phyloP scores from a whole-genome alignment of 1,140 invertebrate species.

The Heliconius nattereri region DNA sequence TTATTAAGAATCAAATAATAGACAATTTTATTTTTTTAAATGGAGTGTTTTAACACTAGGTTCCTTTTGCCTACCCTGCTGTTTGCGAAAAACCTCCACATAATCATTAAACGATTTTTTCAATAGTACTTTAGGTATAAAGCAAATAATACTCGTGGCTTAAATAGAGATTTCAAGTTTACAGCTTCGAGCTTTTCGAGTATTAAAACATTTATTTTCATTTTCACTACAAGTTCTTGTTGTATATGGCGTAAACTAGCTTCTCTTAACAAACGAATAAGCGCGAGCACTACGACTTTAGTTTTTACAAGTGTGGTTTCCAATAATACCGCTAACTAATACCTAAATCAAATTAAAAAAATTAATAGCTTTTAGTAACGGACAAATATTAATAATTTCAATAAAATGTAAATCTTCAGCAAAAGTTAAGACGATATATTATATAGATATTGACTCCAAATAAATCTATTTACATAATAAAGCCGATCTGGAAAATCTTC shows the following conservation, averaged over 20 bases:
- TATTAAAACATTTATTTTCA: slow-evolving; percentile 1
- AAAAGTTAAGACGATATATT: too few species aligned
- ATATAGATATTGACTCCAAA: too few species aligned
- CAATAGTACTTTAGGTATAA: neutral
- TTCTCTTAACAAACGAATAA: neutral
- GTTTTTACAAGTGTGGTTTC: neutral
- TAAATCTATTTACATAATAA: too few species aligned
- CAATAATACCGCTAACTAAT: too few species aligned
- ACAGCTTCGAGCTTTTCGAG: neutral
- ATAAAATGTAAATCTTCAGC: too few species aligned
- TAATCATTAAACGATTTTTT: neutral
- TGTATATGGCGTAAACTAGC: neutral
- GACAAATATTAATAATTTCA: too few species aligned
- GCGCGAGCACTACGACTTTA: neutral
- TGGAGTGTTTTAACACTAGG: too few species aligned
- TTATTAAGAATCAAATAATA: too few species aligned
- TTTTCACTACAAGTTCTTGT: neutral
- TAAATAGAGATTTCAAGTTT: neutral
- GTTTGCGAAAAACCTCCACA: neutral
- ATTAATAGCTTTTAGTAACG: too few species aligned
- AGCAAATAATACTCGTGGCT: neutral
- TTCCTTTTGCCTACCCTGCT: too few species aligned
- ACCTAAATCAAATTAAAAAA: neutral
- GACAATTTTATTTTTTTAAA: too few species aligned
- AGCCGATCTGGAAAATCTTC: too few species aligned